Base-by-base conservation (phyloP, 2,888 invertebrate genomes). In the Drosophila paranaensis region DNA sequence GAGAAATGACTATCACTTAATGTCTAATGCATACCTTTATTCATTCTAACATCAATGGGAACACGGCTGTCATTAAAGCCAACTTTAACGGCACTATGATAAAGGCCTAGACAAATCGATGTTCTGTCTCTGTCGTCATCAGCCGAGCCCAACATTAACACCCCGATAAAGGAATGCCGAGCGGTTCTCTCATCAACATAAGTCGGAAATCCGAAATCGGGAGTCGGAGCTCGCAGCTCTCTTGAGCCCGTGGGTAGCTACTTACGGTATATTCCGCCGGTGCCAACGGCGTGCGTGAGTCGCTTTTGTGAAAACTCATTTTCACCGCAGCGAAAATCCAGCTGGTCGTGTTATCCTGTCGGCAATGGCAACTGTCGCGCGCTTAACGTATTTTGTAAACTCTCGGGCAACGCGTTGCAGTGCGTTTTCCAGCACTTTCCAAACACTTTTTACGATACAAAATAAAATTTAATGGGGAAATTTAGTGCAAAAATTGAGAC, bases 291-390 rank as follows among this genome's bases (percentile, higher is more conserved):
- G 93, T 93, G 71, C 92, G 90, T 67, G 93, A 93, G 71, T 92
- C 90, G 80, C 92, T 92, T 77, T 91, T 93, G 80, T 92, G 93
- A 80, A 93, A 93, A 90, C 93, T 92, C 92, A 92, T 92, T 71
- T 74, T 90, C 77, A 74, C 74, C 25, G 57, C 62, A 71, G 58
- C 65, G 43, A 46, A 42, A 69, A 63, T 80, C 71, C 76, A 10
- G 61, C 14, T 39, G 58, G 53, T n/a, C 42, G 61, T 62, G 61
- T 65, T 73, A 79, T 81, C 85, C 71, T 73, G 73, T 72, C 65
- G 72, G 74, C 78, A 81, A 67, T 65, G 70, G 77, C 73, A 79
- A 80, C 73, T 66, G 71, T 39, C 51, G 76, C 84, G 67, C 71
- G 65, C 46, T 60, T 65, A 77, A 65, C 50, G 78, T 62, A 62